Conservation (phyloP, 2,888 invertebrate species). For the Hydrotaea cyrtoneurina region DNA sequence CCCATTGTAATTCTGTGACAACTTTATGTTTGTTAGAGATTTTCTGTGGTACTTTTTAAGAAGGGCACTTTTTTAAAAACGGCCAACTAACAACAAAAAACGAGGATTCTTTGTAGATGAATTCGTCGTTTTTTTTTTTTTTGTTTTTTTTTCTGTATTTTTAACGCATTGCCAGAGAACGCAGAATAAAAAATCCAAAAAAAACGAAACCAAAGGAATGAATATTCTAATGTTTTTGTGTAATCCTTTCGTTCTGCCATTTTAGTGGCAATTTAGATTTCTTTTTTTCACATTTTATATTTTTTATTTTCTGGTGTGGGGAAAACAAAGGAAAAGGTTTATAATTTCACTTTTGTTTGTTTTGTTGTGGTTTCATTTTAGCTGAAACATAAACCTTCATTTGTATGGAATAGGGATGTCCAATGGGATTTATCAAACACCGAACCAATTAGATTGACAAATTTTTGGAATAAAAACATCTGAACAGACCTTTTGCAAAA, state of each 20-base stretch:
- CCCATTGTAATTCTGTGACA: background rate
- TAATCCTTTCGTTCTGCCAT: constrained; percentile 39
- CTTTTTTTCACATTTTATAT: constrained; percentile 8
- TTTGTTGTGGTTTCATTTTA: constrained; percentile 24
- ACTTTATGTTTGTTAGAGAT: background rate
- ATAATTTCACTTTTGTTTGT: constrained; percentile 55
- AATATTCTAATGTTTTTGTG: constrained; percentile 29
- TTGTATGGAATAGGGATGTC: background rate
- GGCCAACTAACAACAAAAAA: background rate
- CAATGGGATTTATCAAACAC: background rate
- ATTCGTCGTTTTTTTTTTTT: background rate
- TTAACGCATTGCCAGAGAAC: background rate
- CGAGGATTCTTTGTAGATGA: background rate
- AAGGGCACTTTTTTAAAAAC: background rate
- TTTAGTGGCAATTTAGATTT: constrained; percentile 45
- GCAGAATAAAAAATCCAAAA: background rate
- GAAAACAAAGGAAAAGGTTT: constrained; percentile 45
- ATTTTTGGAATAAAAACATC: too few species aligned
- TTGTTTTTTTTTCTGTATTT: too few species aligned
- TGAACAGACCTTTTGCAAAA: too few species aligned
- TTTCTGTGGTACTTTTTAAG: background rate
- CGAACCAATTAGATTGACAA: too few species aligned
- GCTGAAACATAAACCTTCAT: background rate
- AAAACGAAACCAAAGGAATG: constrained; percentile 14
- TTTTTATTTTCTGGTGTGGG: background rate